Evolutionary conservation across 2,888 invertebrate genomes (phyloP), one percentile per base, ranked within the genome.

Genomic region (Rhagium mordax): DNA sequence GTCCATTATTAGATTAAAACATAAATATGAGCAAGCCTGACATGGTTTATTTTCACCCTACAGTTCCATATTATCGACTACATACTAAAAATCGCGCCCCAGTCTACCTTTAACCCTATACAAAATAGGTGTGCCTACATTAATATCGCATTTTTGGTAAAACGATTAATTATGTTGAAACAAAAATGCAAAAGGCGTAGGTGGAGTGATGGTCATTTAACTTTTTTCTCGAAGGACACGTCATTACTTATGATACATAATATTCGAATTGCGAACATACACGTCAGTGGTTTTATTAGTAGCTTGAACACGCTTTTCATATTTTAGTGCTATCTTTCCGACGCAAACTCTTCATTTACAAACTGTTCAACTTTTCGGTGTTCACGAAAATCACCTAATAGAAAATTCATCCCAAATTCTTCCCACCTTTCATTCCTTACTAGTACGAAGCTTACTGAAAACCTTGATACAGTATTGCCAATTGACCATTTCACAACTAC

Each of bases 1-100:
- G 53, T 55, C 53, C 53, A 55, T 55, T 55, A 55, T 55, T 7
- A 55, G 53, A 55, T 55, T 55, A 55, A 55, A 55, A 33, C 53
- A 21, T 21, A 21, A 6, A 51, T 51, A 51, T 51, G 51, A 51
- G 16, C 16, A 18, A 51, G 4, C 5, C 24, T 21, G 13, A 21
- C 16, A 1, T 3, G 33, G 5, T 13, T 33, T 13, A 10, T n/a
- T n/a, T n/a, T n/a, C n/a, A 10, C 33, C 33, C 10, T 33, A 33
- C 8, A 33, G 13, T 33, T 49, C 5, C 49, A 16, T 49, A 49
- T 49, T 18, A n/a, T n/a, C n/a, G 5, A 49, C 5, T 20, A 1
- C 10, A 21, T 13, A 55, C 20, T 55, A 7, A 55, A 55, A 55
- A 55, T 55, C 53, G 20, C 18, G 21, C 53, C 53, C 53, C 13